These are phyloP conservation scores for Clarias magur DNA, from an alignment of 2,113 vertebrate genomes.

Conservation along the genomic window DNA sequence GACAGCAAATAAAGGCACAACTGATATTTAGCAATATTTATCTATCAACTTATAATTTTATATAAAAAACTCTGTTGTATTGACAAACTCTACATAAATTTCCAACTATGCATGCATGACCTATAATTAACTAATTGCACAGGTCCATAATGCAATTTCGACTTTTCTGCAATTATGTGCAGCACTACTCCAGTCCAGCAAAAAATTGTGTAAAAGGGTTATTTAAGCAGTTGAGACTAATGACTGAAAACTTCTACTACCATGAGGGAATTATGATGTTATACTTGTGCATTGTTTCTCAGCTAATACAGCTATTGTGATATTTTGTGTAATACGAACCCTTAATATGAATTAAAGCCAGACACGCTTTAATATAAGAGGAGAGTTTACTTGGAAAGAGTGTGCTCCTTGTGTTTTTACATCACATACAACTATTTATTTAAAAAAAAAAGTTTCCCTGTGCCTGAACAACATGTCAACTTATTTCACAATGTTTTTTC, in stretches of 20 bases:
- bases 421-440: not conserved
- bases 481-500: not conserved
- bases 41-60: no score
- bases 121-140: no score
- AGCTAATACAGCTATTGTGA: not conserved
- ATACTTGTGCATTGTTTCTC: not conserved
- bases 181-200: not conserved
- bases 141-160: no score
- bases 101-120: no score
- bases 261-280: not conserved
- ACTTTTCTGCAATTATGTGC: no score
- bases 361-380: constrained; percentile 1
- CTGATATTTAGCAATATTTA: no score
- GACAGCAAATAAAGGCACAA: no score
- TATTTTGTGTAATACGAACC: not conserved
- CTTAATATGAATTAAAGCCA: not conserved
- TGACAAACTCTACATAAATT: no score
- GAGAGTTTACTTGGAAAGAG: constrained; percentile 6
- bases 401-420: not conserved
- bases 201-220: not conserved
- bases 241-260: not conserved
- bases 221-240: not conserved
- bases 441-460: not conserved
- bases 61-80: no score
- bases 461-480: not conserved